Evolutionary conservation across 2,797 vertebrate species (phyloP), one percentile per base, ranked within the genome.

Genomic region (Acrossocheilus fasciatus): DNA sequence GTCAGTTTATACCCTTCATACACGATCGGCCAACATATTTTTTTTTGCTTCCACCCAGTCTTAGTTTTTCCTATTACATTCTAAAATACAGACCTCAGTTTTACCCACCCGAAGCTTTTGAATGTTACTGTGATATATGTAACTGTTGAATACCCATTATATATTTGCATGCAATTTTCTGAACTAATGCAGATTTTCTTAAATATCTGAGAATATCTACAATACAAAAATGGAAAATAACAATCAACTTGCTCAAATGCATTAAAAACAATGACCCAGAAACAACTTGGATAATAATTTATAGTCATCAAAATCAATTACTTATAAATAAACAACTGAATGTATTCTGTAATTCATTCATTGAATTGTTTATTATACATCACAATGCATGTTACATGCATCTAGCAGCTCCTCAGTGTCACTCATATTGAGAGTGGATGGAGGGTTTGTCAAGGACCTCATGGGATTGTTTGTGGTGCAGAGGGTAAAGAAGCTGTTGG

Each of bases 361-460:
- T 6, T 36, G 6, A 15, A 47, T 15, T 47, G 26, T 30, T 17
- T 72, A 30, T 17, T 30, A 34, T 75, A 52, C 73, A 52, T 52
- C 14, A 73, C n/a, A 47, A 26, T 18, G 15, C 18, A n/a, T 30
- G 14, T 57, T n/a, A 30, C 14, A 26, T 1, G 18, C 3, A 59
- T n/a, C n/a, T 43, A 15, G 14, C 18, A 75, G 82, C 6, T 68
- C 18, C 17, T 76, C 23, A 4, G 62, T 41, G 62, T 69, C 83
- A 68, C 11, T 78, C 62, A 39, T 66, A 34, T 30, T 64, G n/a
- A 59, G 43, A 81, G 80, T n/a, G 81, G 36, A 73, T 52, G n/a
- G 26, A 86, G 82, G 68, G 43, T 83, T 62, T 86, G 34, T 85
- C 52, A 83, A 81, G 82, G 72, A 86, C 43, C 43, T 43, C 43